Conservation (phyloP, 2,113 vertebrate species). For the Rhineura floridana region DNA sequence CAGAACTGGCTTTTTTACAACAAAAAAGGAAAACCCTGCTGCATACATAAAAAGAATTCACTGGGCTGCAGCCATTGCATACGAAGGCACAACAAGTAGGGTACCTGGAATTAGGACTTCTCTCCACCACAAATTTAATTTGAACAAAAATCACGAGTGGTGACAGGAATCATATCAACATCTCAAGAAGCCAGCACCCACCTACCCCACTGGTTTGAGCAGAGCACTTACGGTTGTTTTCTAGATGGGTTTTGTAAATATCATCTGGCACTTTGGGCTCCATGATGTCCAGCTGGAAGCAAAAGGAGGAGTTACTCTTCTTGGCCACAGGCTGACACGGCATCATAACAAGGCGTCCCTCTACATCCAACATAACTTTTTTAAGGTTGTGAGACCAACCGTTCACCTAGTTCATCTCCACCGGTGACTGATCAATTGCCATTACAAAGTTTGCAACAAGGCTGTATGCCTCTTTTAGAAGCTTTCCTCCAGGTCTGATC, state of each 20-base stretch:
- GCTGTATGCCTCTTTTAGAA: neutral
- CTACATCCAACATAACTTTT: neutral
- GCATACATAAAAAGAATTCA: neutral
- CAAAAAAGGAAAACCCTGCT: neutral
- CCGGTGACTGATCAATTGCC: neutral
- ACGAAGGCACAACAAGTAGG: neutral
- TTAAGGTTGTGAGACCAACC: rapidly evolving
- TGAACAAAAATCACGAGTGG: neutral
- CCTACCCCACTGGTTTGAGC: neutral
- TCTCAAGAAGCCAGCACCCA: neutral
- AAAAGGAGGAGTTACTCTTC: conserved; percentile 17
- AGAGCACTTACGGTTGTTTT: conserved; percentile 91
- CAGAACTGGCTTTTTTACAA: neutral
- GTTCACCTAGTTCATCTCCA: neutral
- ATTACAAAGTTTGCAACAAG: neutral
- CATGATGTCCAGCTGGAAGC: conserved; percentile 94
- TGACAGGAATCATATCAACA: no score
- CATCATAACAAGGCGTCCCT: no score
- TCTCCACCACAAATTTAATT: neutral
- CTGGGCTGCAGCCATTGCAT: neutral
- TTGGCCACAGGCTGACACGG: rapidly evolving
- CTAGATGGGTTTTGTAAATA: conserved; percentile 98
- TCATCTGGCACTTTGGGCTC: conserved; percentile 98
- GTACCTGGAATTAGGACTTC: no score
- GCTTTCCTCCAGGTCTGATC: neutral